Evolutionary conservation across 2,113 vertebrate genomes (phyloP).

Genomic region (Columbina picui): DNA sequence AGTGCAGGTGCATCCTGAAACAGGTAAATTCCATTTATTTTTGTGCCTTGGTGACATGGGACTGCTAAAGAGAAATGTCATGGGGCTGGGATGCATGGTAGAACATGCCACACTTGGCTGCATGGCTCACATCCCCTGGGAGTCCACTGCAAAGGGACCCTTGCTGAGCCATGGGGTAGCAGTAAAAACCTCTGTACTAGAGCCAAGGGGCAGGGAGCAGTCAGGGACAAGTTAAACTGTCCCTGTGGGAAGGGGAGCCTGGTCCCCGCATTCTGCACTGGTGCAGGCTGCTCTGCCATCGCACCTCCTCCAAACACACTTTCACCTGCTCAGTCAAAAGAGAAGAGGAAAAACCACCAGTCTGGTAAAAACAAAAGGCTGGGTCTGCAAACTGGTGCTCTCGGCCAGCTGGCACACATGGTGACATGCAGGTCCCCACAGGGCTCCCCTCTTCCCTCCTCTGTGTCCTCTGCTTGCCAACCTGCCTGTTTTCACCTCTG

Average conservation of each 20-base stretch:
- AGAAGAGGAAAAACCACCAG: not conserved
- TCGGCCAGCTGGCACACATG: not conserved
- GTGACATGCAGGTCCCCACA: fast-evolving
- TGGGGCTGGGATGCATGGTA: not conserved
- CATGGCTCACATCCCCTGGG: not conserved
- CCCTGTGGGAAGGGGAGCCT: not conserved
- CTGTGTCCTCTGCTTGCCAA: not conserved
- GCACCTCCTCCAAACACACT: not conserved
- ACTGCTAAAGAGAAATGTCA: not conserved
- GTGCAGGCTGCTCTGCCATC: not conserved
- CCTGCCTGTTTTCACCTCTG: not conserved
- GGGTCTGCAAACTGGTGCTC: not conserved
- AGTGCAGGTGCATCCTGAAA: not conserved
- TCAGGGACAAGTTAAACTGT: not conserved
- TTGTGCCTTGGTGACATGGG: not conserved
- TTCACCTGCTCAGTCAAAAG: not conserved
- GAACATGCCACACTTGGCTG: fast-evolving
- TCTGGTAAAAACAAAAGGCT: not conserved
- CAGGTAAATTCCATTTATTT: not conserved
- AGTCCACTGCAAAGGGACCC: not conserved
- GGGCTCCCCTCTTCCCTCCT: not conserved
- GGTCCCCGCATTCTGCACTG: not conserved
- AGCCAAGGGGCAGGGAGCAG: not conserved
- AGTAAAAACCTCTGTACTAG: not conserved
- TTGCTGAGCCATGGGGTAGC: not conserved